Evolutionary conservation across 1,140 invertebrate species (phyloP), one percentile per base, ranked within the genome.

Genomic region (Penaeus vannamei): DNA sequence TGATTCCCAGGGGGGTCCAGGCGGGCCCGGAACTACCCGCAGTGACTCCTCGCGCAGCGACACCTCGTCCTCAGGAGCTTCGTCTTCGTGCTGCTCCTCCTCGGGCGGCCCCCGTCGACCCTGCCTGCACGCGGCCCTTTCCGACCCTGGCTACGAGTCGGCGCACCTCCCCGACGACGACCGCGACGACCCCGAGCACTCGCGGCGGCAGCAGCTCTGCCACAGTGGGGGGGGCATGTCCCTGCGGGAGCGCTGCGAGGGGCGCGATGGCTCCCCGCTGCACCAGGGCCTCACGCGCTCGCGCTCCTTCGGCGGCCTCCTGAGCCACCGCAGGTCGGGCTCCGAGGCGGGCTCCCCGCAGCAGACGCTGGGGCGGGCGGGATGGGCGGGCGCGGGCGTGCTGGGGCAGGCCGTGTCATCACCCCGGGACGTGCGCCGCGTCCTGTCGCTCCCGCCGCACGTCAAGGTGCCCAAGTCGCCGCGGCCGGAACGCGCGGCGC

Each of bases 381-480:
- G 84, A 53, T 89, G 86, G 87, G 82, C 84, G 23, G 90, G 86
- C n/a, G 87, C 89, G 59, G 84, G 86, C 2, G 87, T 91, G 42
- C 46, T 90, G 84, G 90, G 91, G 26, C 91, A 91, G 76, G 82
- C 91, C n/a, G 82, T 60, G 8, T 60, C 87, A n/a, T 90, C 83
- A 3, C 90, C 91, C 32, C 62, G 90, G 53, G 90, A 91, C 60
- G 86, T 91, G 59, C 86, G 90, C 12, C 84, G 90, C 29, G 91
- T 90, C 59, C 90, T 90, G 76, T 89, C 91, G 36, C 85, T 91
- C 32, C 85, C 87, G 42, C 86, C 86, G 12, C 91, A 92, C 53
- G 91, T 92, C 36, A 94, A 93, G 91, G 91, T 93, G 20, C 93
- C 93, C 72, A 93, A 93, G 90, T 91, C 93, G 64, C 93, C 93